These are phyloP conservation scores for Phenganax stokvisi DNA, from an alignment of 92 coral and sea anemone species.

Conservation along the genomic window DNA sequence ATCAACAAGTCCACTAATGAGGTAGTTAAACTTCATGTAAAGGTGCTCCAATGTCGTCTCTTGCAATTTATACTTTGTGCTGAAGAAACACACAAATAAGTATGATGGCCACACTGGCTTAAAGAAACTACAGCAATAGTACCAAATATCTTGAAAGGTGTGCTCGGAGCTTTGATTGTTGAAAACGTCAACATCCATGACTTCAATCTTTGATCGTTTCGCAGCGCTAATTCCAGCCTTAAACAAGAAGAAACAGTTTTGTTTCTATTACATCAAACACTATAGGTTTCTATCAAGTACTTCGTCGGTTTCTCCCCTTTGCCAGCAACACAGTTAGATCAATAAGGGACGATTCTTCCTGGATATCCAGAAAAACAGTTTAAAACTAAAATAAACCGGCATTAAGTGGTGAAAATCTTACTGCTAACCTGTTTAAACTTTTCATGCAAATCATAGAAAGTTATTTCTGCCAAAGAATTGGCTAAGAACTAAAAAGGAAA, in stretches of 20 bases:
- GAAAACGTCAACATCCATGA: neutral
- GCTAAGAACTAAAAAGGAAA: slow-evolving; percentile 21
- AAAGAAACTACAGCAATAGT: neutral
- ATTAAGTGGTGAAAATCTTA: too few relatives aligned
- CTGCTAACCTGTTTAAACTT: neutral
- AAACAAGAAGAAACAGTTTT: neutral
- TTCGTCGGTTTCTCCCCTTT: too few relatives aligned
- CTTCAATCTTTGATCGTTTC: slow-evolving; percentile 1
- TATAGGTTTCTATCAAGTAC: too few relatives aligned
- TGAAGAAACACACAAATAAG: neutral
- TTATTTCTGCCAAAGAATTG: slow-evolving; percentile 16
- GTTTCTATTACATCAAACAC: too few relatives aligned
- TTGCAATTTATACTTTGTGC: neutral
- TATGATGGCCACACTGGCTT: neutral
- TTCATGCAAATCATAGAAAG: neutral
- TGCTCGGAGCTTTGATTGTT: neutral
- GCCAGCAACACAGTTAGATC: too few relatives aligned
- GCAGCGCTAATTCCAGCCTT: neutral
- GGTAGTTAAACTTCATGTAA: neutral
- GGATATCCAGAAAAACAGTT: too few relatives aligned
- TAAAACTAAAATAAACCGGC: too few relatives aligned
- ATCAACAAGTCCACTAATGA: neutral
- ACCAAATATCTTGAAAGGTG: slow-evolving; percentile 13
- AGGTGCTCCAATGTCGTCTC: neutral
- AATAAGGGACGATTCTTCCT: too few relatives aligned